Base-by-base conservation (phyloP, 2,797 vertebrate species). In the Holocentrus rufus region DNA sequence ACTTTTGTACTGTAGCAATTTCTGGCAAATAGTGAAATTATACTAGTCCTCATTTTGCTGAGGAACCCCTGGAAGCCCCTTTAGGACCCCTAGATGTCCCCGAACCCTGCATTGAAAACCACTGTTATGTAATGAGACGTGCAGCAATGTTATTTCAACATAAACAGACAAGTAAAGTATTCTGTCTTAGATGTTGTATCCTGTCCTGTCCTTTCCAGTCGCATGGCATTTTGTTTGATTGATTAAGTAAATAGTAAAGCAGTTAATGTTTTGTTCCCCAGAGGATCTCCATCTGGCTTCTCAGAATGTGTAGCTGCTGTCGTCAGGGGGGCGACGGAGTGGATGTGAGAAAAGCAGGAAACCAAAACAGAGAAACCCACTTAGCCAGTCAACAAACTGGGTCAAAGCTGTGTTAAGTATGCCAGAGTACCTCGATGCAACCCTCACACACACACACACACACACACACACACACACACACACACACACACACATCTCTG, bases 281-380 rank as follows among this genome's bases (percentile, higher is more conserved):
- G 50, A 20, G 30, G 25, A 65, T 65, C 1, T 0, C 7, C 50
- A 18, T 14, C 18, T 52, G 18, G 60, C 44, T 52, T 15, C 11
- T 36, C 4, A 49, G 11, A 55, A 18, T 18, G 47, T 36, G 31
- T 1, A 1, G 14, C 18, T 9, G 52, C 34, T 42, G 52, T 3
- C 34, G 46, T 57, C 50, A 58, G 11, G 4, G 17, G 44, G 44
- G 31, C 31, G 31, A 25, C n/a, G 46, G 46, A 64, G 57, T 1
- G 30, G 55, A 84, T 18, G 77, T 74, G 76, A 66, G 73, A 76
- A 72, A 80, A 81, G 78, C 71, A 61, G 78, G 69, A 76, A 78
- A 83, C 56, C 72, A 70, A 89, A 84, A 82, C 78, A 84, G 85
- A 81, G 73, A 86, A 88, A 87, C 62, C 61, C 85, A 85, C 87